A percentile compares a stretch with the other conserved stretches of the same genome.
These are phyloP conservation scores for Melitaea cinxia DNA, from an alignment of 1,140 invertebrate genomes.

Conservation along the genomic window DNA sequence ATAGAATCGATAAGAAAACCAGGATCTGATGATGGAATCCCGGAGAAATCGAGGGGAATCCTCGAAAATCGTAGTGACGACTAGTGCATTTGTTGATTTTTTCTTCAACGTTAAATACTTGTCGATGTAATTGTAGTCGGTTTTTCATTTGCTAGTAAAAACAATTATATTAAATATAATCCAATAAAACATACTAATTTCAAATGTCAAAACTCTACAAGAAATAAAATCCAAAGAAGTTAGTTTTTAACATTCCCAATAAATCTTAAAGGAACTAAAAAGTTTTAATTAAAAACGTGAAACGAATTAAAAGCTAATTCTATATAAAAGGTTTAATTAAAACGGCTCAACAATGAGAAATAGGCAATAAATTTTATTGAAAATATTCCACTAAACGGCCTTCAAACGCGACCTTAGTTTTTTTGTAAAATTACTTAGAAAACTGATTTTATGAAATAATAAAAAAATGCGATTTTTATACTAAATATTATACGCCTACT, in stretches of 20 bases:
- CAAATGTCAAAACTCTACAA: too few relatives aligned
- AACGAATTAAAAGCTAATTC: slow-evolving; percentile 26
- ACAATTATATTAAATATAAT: too few relatives aligned
- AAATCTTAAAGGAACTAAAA: slow-evolving; percentile 36
- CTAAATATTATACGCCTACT: too few relatives aligned
- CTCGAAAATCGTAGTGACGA: too few relatives aligned
- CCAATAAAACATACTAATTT: too few relatives aligned
- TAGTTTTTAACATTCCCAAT: slow-evolving; percentile 27
- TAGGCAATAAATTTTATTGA: slow-evolving; percentile 10
- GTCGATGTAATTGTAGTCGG: too few relatives aligned
- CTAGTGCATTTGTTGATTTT: too few relatives aligned
- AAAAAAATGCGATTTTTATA: neutral
- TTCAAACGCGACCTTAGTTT: neutral
- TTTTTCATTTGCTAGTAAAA: too few relatives aligned
- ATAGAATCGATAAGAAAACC: too few relatives aligned
- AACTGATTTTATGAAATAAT: neutral
- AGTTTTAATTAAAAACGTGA: slow-evolving; percentile 38
- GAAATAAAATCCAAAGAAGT: slow-evolving; percentile 23
- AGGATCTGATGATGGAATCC: too few relatives aligned
- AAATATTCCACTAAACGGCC: slow-evolving; percentile 17
- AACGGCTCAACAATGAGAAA: slow-evolving; percentile 20
- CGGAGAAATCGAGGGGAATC: too few relatives aligned
- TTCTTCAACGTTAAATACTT: too few relatives aligned
- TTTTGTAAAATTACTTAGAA: neutral
- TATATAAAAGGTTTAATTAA: slow-evolving; percentile 31